phyloP scores from a whole-genome alignment of 2,113 vertebrate genomes.

The Calypte anna region DNA sequence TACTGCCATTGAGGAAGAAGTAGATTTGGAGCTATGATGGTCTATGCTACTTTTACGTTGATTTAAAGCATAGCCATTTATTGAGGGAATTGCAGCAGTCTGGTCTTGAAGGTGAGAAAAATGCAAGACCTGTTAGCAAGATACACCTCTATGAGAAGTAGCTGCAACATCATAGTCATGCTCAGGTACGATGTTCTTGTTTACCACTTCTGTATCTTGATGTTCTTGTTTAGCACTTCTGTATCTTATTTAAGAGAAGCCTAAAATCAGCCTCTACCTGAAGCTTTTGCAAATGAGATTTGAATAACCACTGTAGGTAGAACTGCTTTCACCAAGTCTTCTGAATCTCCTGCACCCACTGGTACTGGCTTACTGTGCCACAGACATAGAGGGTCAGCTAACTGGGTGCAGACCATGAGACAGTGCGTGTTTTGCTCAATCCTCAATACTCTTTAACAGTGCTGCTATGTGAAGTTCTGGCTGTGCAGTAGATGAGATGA shows the following conservation, averaged over 20 bases:
- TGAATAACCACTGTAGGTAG: not conserved
- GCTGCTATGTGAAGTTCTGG: not conserved
- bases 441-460: accelerated
- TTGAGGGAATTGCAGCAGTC: not conserved
- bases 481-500: not conserved
- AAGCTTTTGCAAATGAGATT: not conserved
- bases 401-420: not conserved
- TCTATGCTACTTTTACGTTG: not conserved
- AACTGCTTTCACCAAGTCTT: not conserved
- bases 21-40: not conserved
- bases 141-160: not conserved
- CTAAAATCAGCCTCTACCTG: not conserved
- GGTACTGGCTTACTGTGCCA: accelerated
- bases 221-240: not conserved
- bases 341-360: not conserved
- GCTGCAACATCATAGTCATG: accelerated
- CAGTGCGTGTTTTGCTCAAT: accelerated
- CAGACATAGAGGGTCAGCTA: not conserved
- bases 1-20: accelerated
- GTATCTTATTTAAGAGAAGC: not conserved
- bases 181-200: not conserved
- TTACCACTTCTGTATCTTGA: not conserved
- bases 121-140: not conserved
- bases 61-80: accelerated
- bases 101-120: not conserved